These are phyloP conservation scores for Drosophila mauritiana DNA, from an alignment of 1,140 invertebrate genomes.

Conservation along the genomic window DNA sequence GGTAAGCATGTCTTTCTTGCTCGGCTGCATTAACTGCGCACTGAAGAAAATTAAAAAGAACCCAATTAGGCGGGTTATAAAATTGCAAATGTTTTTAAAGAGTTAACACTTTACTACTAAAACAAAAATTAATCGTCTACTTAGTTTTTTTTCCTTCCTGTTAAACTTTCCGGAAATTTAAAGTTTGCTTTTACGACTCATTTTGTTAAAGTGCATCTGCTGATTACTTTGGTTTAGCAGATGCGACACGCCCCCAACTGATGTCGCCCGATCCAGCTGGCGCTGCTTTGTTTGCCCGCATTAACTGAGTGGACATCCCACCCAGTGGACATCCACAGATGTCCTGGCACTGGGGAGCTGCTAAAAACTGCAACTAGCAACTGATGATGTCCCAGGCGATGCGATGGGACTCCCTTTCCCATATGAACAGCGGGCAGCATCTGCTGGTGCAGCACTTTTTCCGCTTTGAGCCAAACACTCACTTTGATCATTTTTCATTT, in stretches of 20 bases:
- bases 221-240: slow-evolving; percentile 66
- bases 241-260: slow-evolving; percentile 36
- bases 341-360: slow-evolving; percentile 30
- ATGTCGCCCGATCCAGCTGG: slow-evolving; percentile 39
- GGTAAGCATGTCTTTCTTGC: slow-evolving; percentile 23
- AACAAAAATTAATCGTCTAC: not conserved
- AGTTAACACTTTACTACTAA: not conserved
- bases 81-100: not conserved
- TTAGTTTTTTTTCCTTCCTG: not conserved
- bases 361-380: slow-evolving; percentile 66
- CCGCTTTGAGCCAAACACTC: slow-evolving; percentile 74
- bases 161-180: no score
- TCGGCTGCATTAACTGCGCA: slow-evolving; percentile 10
- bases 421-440: slow-evolving; percentile 44
- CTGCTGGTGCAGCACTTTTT: slow-evolving; percentile 58
- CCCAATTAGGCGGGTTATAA: no score
- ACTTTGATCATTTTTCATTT: slow-evolving; percentile 82
- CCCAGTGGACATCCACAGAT: slow-evolving; percentile 42
- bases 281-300: slow-evolving; percentile 64
- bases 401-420: slow-evolving; percentile 18
- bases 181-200: no score
- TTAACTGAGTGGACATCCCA: slow-evolving; percentile 67
- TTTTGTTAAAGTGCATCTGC: slow-evolving; percentile 29
- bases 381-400: slow-evolving; percentile 73
- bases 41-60: not conserved